Percentiles rank a stretch among this genome's conserved stretches.
Conservation (phyloP, 2,888 invertebrate genomes). For the Drosophila koepferae region DNA sequence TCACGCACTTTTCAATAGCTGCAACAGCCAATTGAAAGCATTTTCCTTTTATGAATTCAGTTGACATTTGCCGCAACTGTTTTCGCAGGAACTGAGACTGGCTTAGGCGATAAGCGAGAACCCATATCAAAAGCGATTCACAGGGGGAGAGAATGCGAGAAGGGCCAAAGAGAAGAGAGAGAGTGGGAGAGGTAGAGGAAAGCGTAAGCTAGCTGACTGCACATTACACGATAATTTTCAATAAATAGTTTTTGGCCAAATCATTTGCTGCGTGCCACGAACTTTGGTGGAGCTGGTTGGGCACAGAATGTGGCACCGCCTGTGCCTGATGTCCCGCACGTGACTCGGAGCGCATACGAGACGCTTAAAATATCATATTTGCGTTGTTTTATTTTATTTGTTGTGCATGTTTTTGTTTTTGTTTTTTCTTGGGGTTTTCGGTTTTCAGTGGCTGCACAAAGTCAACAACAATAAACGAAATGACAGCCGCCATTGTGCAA, state of each 20-base stretch:
- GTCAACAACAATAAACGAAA: slow-evolving; percentile 71
- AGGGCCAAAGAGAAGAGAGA: not conserved
- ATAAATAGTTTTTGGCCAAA: slow-evolving; percentile 74
- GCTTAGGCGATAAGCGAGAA: slow-evolving; percentile 33
- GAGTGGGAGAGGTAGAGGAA: too few species aligned
- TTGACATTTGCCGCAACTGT: slow-evolving; percentile 37
- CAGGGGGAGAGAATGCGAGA: too few species aligned
- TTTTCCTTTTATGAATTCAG: slow-evolving; percentile 46
- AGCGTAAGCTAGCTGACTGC: slow-evolving; percentile 33
- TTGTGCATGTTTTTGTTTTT: too few species aligned
- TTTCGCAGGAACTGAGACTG: slow-evolving; percentile 30
- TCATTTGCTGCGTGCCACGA: slow-evolving; percentile 66
- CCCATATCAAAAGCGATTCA: slow-evolving; percentile 4
- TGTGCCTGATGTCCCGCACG: slow-evolving; percentile 73
- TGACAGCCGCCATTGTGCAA: slow-evolving; percentile 42
- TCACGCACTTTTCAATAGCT: slow-evolving; percentile 38
- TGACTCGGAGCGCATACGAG: slow-evolving; percentile 60
- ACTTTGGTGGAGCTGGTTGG: slow-evolving; percentile 47
- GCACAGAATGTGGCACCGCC: slow-evolving; percentile 62
- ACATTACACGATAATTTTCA: slow-evolving; percentile 75
- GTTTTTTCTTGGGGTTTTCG: not conserved
- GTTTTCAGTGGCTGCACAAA: slow-evolving; percentile 32
- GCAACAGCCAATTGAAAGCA: slow-evolving; percentile 36
- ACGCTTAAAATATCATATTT: slow-evolving; percentile 53
- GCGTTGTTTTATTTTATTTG: not conserved